Evolutionary conservation across 2,888 invertebrate genomes (phyloP).

Genomic region (Serripes groenlandicus): DNA sequence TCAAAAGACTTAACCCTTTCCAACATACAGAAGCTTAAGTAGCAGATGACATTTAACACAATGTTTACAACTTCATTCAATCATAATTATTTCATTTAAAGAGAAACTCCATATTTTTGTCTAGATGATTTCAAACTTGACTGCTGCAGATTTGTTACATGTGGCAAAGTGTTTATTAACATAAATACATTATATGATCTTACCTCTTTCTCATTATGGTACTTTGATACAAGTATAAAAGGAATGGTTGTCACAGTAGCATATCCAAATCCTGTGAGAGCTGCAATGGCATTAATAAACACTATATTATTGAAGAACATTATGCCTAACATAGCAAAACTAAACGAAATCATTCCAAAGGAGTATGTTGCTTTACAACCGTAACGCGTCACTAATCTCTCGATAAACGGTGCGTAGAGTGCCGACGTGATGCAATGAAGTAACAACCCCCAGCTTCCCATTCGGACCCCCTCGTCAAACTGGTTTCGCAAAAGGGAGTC

Average conservation of each 20-base stretch:
- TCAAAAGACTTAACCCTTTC: too few species aligned
- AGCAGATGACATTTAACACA: too few species aligned
- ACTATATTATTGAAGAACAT: constrained; percentile 93
- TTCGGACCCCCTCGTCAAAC: constrained; percentile 97
- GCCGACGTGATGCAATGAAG: constrained; percentile 92
- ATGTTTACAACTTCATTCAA: too few species aligned
- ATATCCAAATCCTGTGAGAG: constrained; percentile 98
- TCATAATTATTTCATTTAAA: too few species aligned
- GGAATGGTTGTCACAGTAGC: constrained; percentile 99
- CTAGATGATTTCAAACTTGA: too few species aligned
- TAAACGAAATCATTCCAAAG: constrained; percentile 88
- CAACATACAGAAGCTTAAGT: too few species aligned
- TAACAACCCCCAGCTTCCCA: constrained; percentile 98
- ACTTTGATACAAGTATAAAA: constrained; percentile 97
- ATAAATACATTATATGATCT: constrained; percentile 78
- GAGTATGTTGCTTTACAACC: constrained; percentile 83
- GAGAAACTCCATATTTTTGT: too few species aligned
- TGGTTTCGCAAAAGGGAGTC: constrained; percentile 82
- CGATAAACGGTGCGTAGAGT: constrained; percentile 94
- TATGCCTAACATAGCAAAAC: constrained; percentile 93
- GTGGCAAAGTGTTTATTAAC: background rate
- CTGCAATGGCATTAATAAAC: constrained; percentile 92
- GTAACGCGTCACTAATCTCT: constrained; percentile 92
- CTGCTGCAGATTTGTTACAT: too few species aligned
- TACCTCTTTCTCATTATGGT: constrained; percentile 96